Evolutionary conservation across 2,888 invertebrate species (phyloP), one percentile per base, ranked within the genome.

Genomic region (Thelaira solivaga): DNA sequence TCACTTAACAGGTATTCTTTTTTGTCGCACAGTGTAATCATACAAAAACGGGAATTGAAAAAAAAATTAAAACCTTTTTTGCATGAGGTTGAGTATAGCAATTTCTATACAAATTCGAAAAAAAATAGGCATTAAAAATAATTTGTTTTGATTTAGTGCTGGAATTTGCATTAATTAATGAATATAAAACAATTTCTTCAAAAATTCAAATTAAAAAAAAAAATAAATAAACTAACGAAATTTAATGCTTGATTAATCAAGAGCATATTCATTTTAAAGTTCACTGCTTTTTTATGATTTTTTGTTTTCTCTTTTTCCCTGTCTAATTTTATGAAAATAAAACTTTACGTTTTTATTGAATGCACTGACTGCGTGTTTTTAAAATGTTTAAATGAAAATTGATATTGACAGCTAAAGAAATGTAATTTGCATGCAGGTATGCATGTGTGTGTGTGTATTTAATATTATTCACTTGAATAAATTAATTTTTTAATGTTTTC

Each of bases 91-190:
- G 16, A 16, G 22, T 20, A 13, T 49, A 26, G 10, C 16, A n/a
- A 24, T 24, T 49, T 3, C 16, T 13, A 18, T 39, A 41, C n/a
- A n/a, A n/a, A n/a, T 24, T 13, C 22, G 2, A 10, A 31, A 53
- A 59, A 71, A 65, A 53, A 2, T 31, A 45, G n/a, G n/a, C n/a
- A n/a, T n/a, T n/a, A 20, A 34, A 67, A 76, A 51, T 26, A 16
- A 43, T 39, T 64, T 57, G 31, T 72, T 51, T 65, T 68, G 51
- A 67, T 77, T 72, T 77, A 34, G 67, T 62, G 39, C 6, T 72
- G 65, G 65, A 47, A 76, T 72, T 76, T 67, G 34, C 39, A 61
- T 72, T 77, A 68, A 68, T 77, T 67, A 64, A 57, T n/a, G n/a
- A n/a, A n/a, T n/a, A n/a, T 68, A 64, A 24, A 62, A 51, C 26